A percentile compares a stretch with the other conserved stretches of the same genome.
phyloP scores from a whole-genome alignment of 2,797 vertebrate species.

The Ammospiza maritima region DNA sequence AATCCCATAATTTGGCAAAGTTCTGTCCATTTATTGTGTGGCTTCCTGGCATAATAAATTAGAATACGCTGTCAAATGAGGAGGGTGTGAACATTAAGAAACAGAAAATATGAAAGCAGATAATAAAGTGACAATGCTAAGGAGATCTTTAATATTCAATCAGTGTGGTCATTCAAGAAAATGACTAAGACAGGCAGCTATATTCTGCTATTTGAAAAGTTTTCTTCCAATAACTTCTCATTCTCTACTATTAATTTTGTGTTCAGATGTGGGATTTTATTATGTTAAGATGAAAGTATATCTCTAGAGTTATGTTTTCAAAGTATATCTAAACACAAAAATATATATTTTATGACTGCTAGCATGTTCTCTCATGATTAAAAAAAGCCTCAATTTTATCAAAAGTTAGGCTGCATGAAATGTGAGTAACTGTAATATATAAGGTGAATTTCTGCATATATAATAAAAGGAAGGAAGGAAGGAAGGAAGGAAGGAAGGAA shows the following conservation, averaged over 20 bases:
- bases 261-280: neutral
- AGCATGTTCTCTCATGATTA: neutral
- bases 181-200: neutral
- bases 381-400: neutral
- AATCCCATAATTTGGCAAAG: slow-evolving; percentile 57
- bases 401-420: neutral
- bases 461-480: neutral
- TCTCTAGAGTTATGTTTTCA: neutral
- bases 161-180: neutral
- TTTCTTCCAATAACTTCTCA: neutral
- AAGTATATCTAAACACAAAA: neutral
- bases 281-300: neutral
- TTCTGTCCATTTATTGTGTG: slow-evolving; percentile 34
- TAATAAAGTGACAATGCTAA: neutral
- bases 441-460: neutral
- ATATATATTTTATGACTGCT: neutral
- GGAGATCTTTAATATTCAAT: neutral
- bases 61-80: slow-evolving; percentile 25
- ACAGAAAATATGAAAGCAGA: slow-evolving; percentile 52
- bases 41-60: slow-evolving; percentile 55
- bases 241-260: neutral
- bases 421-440: neutral
- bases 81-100: neutral
- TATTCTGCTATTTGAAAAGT: neutral
- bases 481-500: neutral